Conservation (phyloP, 2,888 invertebrate species). For the Pogonocherus hispidulus region DNA sequence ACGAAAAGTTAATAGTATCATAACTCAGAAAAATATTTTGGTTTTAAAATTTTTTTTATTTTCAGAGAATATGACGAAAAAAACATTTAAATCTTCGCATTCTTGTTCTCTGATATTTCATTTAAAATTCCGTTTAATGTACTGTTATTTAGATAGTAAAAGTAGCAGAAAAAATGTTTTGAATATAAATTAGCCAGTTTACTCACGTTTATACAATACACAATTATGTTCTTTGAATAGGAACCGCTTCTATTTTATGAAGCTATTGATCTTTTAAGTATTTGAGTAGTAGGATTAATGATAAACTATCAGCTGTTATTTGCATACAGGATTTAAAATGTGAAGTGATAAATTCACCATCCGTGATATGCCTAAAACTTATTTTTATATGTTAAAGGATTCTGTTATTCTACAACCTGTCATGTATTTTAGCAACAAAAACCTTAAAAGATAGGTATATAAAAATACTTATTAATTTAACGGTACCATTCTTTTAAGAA, state of each 20-base stretch:
- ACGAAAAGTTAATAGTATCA: background rate
- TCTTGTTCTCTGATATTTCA: slow-evolving; percentile 15
- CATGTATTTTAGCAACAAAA: too few relatives aligned
- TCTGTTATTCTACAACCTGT: too few relatives aligned
- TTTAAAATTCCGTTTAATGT: slow-evolving; percentile 25
- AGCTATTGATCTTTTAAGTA: background rate
- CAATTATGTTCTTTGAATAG: background rate
- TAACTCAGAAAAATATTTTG: background rate
- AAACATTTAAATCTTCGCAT: slow-evolving; percentile 4
- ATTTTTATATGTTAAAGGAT: too few relatives aligned
- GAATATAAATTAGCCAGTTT: slow-evolving; percentile 31
- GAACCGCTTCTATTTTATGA: background rate
- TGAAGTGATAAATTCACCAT: background rate
- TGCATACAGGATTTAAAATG: background rate
- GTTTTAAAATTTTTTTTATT: too few relatives aligned
- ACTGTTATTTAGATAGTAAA: slow-evolving; percentile 31
- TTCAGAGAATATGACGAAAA: too few relatives aligned
- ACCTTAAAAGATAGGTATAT: too few relatives aligned
- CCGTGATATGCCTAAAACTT: background rate
- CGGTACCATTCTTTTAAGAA: too few relatives aligned
- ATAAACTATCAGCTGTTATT: background rate
- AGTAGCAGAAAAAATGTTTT: slow-evolving; percentile 29
- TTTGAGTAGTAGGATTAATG: background rate
- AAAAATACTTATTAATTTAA: too few relatives aligned
- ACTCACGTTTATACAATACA: slow-evolving; percentile 32